A percentile compares a stretch with the other conserved stretches of the same genome.
Evolutionary conservation across 2,113 vertebrate genomes (phyloP).

Genomic region (Polyodon spathula): DNA sequence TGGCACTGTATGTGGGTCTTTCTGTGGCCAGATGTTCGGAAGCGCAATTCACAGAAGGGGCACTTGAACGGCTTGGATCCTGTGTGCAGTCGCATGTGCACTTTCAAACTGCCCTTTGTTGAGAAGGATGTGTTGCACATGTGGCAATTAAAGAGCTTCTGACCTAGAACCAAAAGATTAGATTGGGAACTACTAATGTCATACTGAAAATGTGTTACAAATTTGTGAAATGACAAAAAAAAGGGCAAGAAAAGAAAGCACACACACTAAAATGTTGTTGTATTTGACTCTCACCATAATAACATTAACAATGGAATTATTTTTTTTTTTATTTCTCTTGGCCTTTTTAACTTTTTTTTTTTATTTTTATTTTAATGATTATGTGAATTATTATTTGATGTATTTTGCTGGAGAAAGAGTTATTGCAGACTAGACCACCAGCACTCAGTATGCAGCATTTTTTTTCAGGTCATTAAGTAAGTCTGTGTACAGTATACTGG

Average conservation of each 20-base stretch:
- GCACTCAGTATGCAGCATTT: too few species aligned
- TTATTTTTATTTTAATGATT: too few species aligned
- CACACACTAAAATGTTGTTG: too few species aligned
- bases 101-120: conserved; percentile 96
- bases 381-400: too few species aligned
- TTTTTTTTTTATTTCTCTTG: too few species aligned
- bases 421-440: too few species aligned
- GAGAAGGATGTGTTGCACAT: conserved; percentile 97
- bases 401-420: too few species aligned
- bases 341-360: too few species aligned
- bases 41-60: conserved; percentile 88
- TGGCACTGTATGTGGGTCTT: conserved; percentile 97
- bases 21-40: conserved; percentile 89
- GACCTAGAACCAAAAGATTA: conserved; percentile 57
- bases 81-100: conserved; percentile 95
- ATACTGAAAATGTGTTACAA: not conserved
- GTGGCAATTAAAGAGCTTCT: conserved; percentile 94
- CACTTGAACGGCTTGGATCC: conserved; percentile 98
- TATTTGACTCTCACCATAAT: too few species aligned
- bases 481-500: too few species aligned
- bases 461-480: too few species aligned
- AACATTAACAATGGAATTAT: too few species aligned
- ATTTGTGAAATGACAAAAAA: not conserved
- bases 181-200: conserved; percentile 2
- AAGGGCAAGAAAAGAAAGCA: not conserved